Conservation (phyloP, 2,888 invertebrate genomes). For the Drosophila longiperda region DNA sequence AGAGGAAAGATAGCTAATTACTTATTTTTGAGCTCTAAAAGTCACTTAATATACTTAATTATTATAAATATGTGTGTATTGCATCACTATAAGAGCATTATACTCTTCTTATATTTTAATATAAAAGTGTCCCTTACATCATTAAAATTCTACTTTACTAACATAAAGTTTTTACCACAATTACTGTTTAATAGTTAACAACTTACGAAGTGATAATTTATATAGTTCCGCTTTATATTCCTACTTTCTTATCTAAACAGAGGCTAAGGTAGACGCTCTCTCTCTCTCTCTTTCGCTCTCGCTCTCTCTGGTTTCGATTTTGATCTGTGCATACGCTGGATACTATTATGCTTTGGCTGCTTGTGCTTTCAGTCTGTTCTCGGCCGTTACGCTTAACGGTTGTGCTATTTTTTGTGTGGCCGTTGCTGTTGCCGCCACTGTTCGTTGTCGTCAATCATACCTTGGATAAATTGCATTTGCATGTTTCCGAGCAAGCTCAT, state of each 20-base stretch:
- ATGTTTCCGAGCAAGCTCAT: slow-evolving; percentile 37
- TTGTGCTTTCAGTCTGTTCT: slow-evolving; percentile 51
- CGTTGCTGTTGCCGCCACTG: neutral
- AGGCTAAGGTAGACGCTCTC: neutral
- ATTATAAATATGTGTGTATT: neutral
- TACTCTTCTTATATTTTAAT: neutral
- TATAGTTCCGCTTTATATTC: slow-evolving; percentile 17
- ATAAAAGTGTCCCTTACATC: neutral
- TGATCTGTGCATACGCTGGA: slow-evolving; percentile 43
- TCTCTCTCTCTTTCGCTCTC: neutral
- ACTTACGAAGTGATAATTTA: neutral
- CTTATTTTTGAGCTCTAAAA: neutral
- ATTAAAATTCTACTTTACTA: neutral
- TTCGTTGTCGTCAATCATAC: slow-evolving; percentile 16
- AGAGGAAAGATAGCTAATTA: neutral
- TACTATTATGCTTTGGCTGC: slow-evolving; percentile 58
- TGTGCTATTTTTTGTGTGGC: slow-evolving; percentile 28
- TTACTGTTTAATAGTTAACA: neutral
- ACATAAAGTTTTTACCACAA: neutral
- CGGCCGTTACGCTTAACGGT: slow-evolving; percentile 62
- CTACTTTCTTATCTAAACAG: slow-evolving; percentile 17
- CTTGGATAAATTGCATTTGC: slow-evolving; percentile 53
- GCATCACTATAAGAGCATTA: neutral
- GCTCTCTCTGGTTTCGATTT: slow-evolving; percentile 35
- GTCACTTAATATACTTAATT: neutral